phyloP scores from a whole-genome alignment of 92 coral and sea anemone species.

The Pocillopora meandrina region DNA sequence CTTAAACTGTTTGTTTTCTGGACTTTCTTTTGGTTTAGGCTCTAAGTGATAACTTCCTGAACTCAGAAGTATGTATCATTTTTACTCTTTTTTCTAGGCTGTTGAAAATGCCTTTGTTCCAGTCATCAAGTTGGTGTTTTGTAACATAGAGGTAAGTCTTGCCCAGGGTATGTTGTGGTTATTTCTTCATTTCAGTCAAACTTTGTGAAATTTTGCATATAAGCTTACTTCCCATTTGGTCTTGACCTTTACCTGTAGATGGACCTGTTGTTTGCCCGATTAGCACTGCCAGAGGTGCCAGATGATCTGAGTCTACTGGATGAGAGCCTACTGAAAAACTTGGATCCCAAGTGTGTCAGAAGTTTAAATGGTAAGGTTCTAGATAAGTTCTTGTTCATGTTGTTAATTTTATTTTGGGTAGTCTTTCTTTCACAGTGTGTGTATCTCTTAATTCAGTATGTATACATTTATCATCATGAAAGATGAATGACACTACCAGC shows the following conservation, averaged over 20 bases:
- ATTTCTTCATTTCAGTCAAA: not conserved
- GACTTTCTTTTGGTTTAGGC: not conserved
- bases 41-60: not conserved
- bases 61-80: not conserved
- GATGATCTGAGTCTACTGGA: constrained; percentile 83
- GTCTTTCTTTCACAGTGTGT: too few relatives aligned
- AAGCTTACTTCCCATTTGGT: too few relatives aligned
- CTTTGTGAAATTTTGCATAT: too few relatives aligned
- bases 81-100: constrained; percentile 50
- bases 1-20: not conserved
- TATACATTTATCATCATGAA: too few relatives aligned
- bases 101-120: constrained; percentile 98
- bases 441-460: too few relatives aligned
- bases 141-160: constrained; percentile 86
- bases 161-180: not conserved
- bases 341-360: constrained; percentile 93
- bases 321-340: constrained; percentile 82
- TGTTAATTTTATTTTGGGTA: too few relatives aligned
- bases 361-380: constrained; percentile 81
- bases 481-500: too few relatives aligned
- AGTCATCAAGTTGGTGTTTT: constrained; percentile 89
- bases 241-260: constrained; percentile 45
- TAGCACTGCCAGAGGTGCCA: constrained; percentile 96
- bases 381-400: not conserved
- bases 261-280: constrained; percentile 91